Evolutionary conservation across 2,797 vertebrate genomes (phyloP), one percentile per base, ranked within the genome.

Genomic region (Rallus crepitans): DNA sequence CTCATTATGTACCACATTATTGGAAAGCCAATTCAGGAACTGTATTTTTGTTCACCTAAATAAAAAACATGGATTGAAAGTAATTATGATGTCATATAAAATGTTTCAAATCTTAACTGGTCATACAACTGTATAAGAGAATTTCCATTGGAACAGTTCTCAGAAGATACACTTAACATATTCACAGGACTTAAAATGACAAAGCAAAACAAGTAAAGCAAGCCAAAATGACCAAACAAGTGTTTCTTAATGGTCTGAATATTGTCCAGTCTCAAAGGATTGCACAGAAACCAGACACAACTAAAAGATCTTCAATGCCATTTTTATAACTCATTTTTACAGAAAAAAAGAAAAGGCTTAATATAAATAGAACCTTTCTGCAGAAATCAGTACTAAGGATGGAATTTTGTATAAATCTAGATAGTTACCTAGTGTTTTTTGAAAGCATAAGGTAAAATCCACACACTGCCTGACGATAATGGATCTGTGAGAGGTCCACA

Each of bases 241-340:
- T 48, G 14, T 53, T 89, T 68, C 27, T 59, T 15, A 69, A 16
- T 15, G 39, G 18, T 60, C 8, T 63, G 3, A 68, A 30, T 70
- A 66, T 13, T 47, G 6, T 20, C 60, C 14, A 72, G n/a, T 79
- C 6, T 45, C 37, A 66, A 70, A 73, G 17, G 35, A n/a, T 15
- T 77, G 17, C 23, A 86, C 3, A 60, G 24, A 82, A 90, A 76
- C 2, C 1, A 88, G 16, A 83, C 5, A 35, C 4, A 24, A 6
- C 2, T 6, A 39, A 21, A 72, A 53, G 5, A 35, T 24, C 7
- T 47, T 7, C 11, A 39, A 30, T 48, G 59, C 0, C 0, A 60
- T n/a, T 59, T 27, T 73, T 66, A 8, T 6, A n/a, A 15, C 15
- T 60, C 3, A 27, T n/a, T 78, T 83, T 59, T 27, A 59, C 5